phyloP scores from a whole-genome alignment of 2,113 vertebrate genomes.

The Smithornis capensis region DNA sequence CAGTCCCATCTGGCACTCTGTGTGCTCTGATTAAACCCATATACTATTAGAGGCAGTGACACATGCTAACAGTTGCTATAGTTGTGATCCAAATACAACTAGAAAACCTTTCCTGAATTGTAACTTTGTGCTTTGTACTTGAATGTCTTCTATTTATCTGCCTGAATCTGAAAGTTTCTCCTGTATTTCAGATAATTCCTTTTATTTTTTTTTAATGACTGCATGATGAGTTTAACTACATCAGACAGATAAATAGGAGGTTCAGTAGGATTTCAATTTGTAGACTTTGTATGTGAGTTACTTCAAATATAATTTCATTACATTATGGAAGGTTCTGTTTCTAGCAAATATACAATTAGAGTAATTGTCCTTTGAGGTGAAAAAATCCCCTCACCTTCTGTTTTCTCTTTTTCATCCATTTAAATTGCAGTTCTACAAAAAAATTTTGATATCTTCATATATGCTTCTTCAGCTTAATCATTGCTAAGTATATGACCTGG shows the following conservation, averaged over 20 bases:
- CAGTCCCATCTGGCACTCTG: slow-evolving; percentile 32
- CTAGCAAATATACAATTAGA: background rate
- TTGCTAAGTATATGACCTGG: background rate
- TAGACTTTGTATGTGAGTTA: background rate
- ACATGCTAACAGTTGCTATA: slow-evolving; percentile 12
- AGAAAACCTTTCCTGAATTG: background rate
- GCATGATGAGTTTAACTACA: background rate
- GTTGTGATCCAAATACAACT: background rate
- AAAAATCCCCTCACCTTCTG: background rate
- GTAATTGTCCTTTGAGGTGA: background rate
- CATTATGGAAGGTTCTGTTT: background rate
- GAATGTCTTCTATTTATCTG: background rate
- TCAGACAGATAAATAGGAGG: background rate
- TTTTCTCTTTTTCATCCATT: background rate
- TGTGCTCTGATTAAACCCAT: slow-evolving; percentile 29
- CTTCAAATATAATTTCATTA: background rate
- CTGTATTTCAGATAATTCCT: background rate
- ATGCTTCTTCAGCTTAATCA: background rate
- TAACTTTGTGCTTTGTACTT: background rate
- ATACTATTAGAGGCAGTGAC: slow-evolving; percentile 11
- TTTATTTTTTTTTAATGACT: background rate
- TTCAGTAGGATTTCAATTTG: background rate
- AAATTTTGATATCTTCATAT: background rate
- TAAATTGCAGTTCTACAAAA: background rate
- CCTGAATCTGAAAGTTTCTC: background rate